Evolutionary conservation across 2,113 vertebrate genomes (phyloP), one percentile per base, ranked within the genome.

Genomic region (Cottus gobio): DNA sequence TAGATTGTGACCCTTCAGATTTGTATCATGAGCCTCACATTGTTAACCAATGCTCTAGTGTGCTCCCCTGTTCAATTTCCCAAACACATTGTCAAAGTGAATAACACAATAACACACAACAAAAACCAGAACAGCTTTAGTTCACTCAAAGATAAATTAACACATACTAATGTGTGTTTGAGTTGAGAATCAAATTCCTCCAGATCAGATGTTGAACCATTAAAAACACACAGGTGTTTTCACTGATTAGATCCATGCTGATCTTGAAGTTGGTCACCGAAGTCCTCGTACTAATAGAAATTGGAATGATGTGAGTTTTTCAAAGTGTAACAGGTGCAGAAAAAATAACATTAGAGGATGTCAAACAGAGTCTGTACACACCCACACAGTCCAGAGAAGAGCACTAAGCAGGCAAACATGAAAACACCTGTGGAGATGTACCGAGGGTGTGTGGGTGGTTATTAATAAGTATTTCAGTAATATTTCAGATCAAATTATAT

Each of bases 231-330:
- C 37, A 48, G 48, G 37, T 57, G 61, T 57, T 64, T 71, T 42
- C 30, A 22, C 15, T 72, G 37, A 79, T 72, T n/a, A 56, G 77
- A 64, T 34, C 46, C 20, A 26, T 56, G 36, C 75, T 20, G 28
- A 28, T 30, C 50, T 22, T 46, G n/a, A 66, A n/a, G 37, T 37
- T 66, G 65, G n/a, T 18, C 7, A 5, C 58, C 3, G 7, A 50
- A 39, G 65, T 66, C 39, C 31, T 66, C 50, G 52, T 39, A 22
- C 52, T 60, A n/a, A 54, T 61, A 34, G 61, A 63, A 62, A 42
- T 12, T 20, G 20, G 42, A 22, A 71, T 18, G 22, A 22, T 54
- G 20, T 44, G 52, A 11, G 13, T 60, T 61, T 15, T 67, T 66
- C 4, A 10, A 66, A 44, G 56, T 11, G 46, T 66, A 52, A 48